Evolutionary conservation across 2,797 vertebrate genomes (phyloP), one percentile per base, ranked within the genome.

Genomic region (Sparus aurata): DNA sequence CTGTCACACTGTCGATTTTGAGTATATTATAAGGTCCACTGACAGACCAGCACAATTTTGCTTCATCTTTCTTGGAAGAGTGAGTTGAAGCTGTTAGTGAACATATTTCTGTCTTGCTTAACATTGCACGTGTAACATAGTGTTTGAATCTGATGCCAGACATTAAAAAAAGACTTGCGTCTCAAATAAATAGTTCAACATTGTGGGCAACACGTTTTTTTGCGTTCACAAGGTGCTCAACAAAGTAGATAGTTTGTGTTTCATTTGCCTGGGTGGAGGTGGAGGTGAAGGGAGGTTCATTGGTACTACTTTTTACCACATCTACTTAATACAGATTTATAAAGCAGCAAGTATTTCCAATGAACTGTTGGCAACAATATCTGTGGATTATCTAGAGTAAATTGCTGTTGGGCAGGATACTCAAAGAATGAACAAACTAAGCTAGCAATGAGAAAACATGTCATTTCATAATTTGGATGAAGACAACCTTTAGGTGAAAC

Each of bases 1-100:
- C 77, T 83, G 78, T 89, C 89, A 90, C 76, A 62, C 89, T 55
- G 91, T 78, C 73, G 61, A 71, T 85, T 57, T 34, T 61, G 82
- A 86, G 66, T 70, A 83, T 75, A 75, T 88, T 85, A 82, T 69
- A 47, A 59, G 80, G 60, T 50, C 65, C 73, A 76, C 12, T 46
- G 69, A 72, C 82, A 86, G 67, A 69, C 65, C 27, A 74, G 58
- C 12, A 63, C 62, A 25, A 38, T 52, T 46, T 57, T 41, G n/a
- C 45, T 67, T 77, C 59, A 30, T 41, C 53, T n/a, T 55, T 54
- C 55, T 20, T 66, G 46, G 52, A 20, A 27, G 12, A 15, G 23
- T 70, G 54, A 79, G 23, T 79, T 68, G 3, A 66, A 83, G n/a
- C 3, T 79, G 17, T 72, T 27, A 13, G 11, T 64, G 23, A 72